A percentile compares a stretch with the other conserved stretches of the same genome.
These are phyloP conservation scores for Drosophila kanekoi DNA, from an alignment of 2,888 invertebrate genomes.

Conservation along the genomic window DNA sequence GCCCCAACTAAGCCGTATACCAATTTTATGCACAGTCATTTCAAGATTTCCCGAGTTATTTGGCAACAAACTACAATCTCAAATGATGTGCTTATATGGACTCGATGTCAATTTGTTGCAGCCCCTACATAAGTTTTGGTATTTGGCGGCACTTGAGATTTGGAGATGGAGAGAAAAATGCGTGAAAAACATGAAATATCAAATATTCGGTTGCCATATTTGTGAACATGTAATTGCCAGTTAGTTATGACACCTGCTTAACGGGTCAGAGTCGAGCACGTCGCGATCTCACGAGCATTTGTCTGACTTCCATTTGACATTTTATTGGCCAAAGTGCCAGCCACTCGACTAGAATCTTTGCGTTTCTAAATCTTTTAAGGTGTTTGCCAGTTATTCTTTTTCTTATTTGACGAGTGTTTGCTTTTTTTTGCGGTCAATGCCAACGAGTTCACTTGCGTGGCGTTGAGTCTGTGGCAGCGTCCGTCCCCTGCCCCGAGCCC, in stretches of 20 bases:
- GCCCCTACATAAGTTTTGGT: too few species aligned
- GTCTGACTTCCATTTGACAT: slow-evolving; percentile 14
- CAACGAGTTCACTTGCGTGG: slow-evolving; percentile 48
- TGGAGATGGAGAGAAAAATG: slow-evolving; percentile 7
- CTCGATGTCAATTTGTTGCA: slow-evolving; percentile 39
- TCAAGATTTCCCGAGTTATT: slow-evolving; percentile 26
- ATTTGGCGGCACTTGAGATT: slow-evolving; percentile 9
- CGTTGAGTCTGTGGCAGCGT: slow-evolving; percentile 10
- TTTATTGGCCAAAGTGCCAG: slow-evolving; percentile 17
- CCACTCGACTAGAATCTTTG: slow-evolving; percentile 8
- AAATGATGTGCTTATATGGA: slow-evolving; percentile 38
- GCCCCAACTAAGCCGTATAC: neutral
- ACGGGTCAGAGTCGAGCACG: neutral
- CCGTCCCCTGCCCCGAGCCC: neutral
- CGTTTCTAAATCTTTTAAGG: slow-evolving; percentile 36
- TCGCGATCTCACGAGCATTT: neutral
- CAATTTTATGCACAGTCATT: neutral
- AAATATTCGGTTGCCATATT: slow-evolving; percentile 37
- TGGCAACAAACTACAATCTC: slow-evolving; percentile 6
- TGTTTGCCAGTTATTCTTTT: slow-evolving; percentile 31
- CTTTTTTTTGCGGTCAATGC: slow-evolving; percentile 79
- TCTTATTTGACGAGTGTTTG: slow-evolving; percentile 15
- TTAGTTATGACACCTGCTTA: slow-evolving; percentile 72
- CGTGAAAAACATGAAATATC: slow-evolving; percentile 14
- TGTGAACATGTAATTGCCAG: slow-evolving; percentile 51